Evolutionary conservation across 2,113 vertebrate genomes (phyloP).

Genomic region (Falco punctatus): DNA sequence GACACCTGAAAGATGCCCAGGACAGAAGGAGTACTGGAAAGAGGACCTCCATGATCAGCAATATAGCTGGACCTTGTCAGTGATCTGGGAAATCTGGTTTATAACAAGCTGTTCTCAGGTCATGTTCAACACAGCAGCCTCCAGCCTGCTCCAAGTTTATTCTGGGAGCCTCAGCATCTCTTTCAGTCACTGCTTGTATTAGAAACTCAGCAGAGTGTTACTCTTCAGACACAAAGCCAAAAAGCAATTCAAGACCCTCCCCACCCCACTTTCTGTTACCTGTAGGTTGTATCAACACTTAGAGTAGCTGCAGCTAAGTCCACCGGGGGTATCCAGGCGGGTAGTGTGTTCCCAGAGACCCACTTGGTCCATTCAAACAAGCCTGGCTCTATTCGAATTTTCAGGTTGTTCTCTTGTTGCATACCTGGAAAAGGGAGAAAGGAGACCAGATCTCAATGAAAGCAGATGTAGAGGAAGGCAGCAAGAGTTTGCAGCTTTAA

Average conservation of each 20-base stretch:
- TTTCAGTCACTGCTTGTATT: not conserved
- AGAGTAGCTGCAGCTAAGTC: conserved; percentile 90
- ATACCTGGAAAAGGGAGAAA: conserved; percentile 80
- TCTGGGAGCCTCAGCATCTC: not conserved
- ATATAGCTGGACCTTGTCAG: not conserved
- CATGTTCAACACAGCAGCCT: not conserved
- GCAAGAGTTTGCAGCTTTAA: not conserved
- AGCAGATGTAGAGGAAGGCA: not conserved
- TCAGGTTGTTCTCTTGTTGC: conserved; percentile 90
- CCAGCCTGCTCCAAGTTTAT: not conserved
- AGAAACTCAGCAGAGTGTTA: not conserved
- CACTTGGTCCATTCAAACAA: conserved; percentile 99
- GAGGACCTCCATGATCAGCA: not conserved
- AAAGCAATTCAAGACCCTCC: not conserved
- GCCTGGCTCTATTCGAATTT: conserved; percentile 92
- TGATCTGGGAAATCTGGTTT: not conserved
- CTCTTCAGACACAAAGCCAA: not conserved
- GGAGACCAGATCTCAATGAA: not conserved
- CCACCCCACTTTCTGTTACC: conserved; percentile 68
- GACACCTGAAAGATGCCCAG: not conserved
- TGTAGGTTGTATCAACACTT: conserved; percentile 96
- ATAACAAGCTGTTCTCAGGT: not conserved
- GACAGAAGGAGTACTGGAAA: not conserved
- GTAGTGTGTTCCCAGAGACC: conserved; percentile 90
- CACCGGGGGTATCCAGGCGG: conserved; percentile 87